Base-by-base conservation (phyloP, 30 jellyfish, hydroid and myxozoan genomes). In the Chironex yamaguchii region DNA sequence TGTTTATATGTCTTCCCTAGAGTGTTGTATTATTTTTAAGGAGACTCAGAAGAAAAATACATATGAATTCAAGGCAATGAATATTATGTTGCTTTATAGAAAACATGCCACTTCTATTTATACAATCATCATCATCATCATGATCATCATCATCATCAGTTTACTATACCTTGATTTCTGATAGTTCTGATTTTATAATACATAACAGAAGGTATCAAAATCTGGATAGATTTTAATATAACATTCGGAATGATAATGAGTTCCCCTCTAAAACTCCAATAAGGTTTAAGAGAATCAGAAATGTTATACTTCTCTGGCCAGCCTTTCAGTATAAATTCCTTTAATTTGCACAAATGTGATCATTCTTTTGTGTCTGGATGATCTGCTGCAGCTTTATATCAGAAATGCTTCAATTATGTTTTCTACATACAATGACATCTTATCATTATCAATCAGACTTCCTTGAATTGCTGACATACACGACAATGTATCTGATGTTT, bases 401-500 rank as follows among this genome's bases (percentile, higher is more conserved):
- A 36, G 90, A 79, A 32, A 9, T 62, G 83, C 83, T 35, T 79
- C 63, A 21, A 74, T 1, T 3, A 74, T 13, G 76, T 34, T 74
- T 74, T 58, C 23, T 49, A 23, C 25, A 28, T 74, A 49, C 31
- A 20, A 29, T 34, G 30, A 14, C 76, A 74, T 74, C 87, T 74
- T 31, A 49, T 74, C 76, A 74, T 50, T 73, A 49, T 74, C 87
- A 48, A 74, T 74, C 87, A 74, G 87, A 75, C 31, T 48, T 74
- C 52, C 87, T 23, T 4, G 75, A 74, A 0, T 29, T 28, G 73
- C 87, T 49, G 87, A 74, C 76, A 74, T 42, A 3, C 87, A 2
- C 52, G 87, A 79, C 74, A 58, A 63, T 35, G 90, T 79, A 74
- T 79, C 90, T 79, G 90, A 79, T 79, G 90, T 79, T 82, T 79